Evolutionary conservation across 2,113 vertebrate species (phyloP).

Genomic region (Galbula dea): DNA sequence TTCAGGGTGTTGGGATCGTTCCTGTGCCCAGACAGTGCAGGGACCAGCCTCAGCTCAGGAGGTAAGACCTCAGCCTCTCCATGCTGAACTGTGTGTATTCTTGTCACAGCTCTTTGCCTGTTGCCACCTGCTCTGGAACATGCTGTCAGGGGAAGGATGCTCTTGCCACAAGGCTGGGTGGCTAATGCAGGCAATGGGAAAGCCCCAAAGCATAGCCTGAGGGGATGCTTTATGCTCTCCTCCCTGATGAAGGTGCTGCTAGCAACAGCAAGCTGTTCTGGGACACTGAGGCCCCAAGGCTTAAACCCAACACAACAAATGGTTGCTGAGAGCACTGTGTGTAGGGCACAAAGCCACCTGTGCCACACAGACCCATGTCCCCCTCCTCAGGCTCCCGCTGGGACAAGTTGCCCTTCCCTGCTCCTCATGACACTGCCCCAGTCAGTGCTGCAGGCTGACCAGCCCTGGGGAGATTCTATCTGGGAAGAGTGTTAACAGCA

Average conservation of each 20-base stretch:
- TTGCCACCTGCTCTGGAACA: neutral
- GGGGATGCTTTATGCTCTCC: neutral
- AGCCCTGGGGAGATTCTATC: neutral
- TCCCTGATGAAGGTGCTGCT: neutral
- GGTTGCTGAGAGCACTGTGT: neutral
- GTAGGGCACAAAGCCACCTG: neutral
- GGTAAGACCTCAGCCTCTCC: neutral
- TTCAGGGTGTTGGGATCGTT: neutral
- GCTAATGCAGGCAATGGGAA: rapidly evolving
- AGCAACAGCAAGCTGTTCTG: neutral
- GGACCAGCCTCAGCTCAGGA: neutral
- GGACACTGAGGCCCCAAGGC: neutral
- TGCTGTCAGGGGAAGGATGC: neutral
- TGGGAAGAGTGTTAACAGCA: neutral
- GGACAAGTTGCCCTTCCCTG: neutral
- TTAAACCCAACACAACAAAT: neutral
- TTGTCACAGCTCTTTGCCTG: neutral
- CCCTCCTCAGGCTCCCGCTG: neutral
- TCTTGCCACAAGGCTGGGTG: neutral
- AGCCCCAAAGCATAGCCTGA: neutral
- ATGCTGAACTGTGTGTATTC: neutral
- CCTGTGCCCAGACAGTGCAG: neutral
- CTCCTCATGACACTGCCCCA: neutral
- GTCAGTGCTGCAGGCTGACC: neutral
- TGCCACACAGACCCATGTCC: neutral